Conservation (phyloP, 2,888 invertebrate genomes). For the Homarus gammarus region DNA sequence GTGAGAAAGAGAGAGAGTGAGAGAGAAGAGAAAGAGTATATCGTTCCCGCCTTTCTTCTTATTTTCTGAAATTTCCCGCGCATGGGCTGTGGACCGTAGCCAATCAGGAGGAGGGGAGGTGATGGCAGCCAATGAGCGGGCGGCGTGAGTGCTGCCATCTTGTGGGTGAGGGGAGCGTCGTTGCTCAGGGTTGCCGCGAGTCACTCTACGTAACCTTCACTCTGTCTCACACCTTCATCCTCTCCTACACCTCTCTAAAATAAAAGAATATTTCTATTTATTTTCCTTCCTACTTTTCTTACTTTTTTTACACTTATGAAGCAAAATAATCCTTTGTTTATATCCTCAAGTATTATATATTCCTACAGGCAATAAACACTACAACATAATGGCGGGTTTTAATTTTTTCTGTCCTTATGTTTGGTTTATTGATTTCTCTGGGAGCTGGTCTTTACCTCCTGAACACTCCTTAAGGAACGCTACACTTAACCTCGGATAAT, state of each 20-base stretch:
- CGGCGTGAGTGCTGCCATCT: constrained; percentile 42
- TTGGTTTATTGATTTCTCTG: background rate
- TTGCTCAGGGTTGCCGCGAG: background rate
- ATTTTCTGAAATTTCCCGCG: constrained; percentile 45
- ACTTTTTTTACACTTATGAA: background rate
- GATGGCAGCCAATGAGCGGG: constrained; percentile 38
- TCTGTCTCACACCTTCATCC: background rate
- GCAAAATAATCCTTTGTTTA: background rate
- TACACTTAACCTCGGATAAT: too few species aligned
- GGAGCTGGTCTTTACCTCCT: background rate
- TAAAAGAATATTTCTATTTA: background rate
- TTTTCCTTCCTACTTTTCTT: background rate
- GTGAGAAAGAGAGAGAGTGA: background rate
- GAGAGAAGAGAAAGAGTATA: constrained; percentile 7
- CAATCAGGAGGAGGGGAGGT: constrained; percentile 17
- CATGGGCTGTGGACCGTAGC: constrained; percentile 39
- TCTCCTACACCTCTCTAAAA: background rate
- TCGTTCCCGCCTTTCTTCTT: constrained; percentile 15
- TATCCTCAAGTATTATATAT: background rate
- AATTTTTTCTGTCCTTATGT: background rate
- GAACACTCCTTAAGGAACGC: background rate
- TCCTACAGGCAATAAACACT: background rate
- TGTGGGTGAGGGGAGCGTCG: background rate
- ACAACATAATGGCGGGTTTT: too few species aligned
- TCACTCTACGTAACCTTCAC: too few species aligned